Conservation (phyloP, 2,797 vertebrate species). For the Neopelma chrysocephalum region DNA sequence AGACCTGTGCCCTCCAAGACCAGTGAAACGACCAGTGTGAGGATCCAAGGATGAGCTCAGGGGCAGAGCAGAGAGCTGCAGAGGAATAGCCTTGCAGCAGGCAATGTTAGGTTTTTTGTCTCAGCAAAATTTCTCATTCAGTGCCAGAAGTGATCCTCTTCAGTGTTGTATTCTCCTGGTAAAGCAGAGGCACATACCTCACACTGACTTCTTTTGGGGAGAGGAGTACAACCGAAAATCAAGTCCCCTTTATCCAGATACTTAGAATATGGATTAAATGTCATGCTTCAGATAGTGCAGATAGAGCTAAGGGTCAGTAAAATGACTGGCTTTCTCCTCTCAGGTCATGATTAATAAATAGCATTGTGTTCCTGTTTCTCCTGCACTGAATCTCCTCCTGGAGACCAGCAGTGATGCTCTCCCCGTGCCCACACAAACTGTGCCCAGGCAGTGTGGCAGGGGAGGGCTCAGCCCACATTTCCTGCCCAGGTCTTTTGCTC, state of each 20-base stretch:
- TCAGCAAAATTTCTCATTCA: not conserved
- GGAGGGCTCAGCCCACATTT: not conserved
- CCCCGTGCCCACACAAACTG: not conserved
- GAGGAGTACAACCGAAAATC: not conserved
- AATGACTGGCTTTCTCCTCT: not conserved
- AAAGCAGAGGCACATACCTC: not conserved
- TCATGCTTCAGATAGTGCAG: not conserved
- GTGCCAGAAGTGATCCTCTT: not conserved
- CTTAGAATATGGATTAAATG: not conserved
- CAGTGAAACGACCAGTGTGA: rapidly evolving
- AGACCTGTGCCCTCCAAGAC: not conserved
- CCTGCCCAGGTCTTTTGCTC: rapidly evolving
- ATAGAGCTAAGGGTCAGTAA: not conserved
- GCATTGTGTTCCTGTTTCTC: not conserved
- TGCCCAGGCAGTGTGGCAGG: not conserved
- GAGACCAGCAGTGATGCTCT: not conserved
- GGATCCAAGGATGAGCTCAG: not conserved
- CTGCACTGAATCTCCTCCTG: not conserved
- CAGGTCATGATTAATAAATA: not conserved
- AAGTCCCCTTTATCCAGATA: not conserved
- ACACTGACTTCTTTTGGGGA: not conserved
- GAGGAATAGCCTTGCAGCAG: not conserved
- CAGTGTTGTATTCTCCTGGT: not conserved
- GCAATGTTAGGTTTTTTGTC: not conserved
- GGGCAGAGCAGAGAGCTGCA: not conserved